Base-by-base conservation (phyloP, 2,888 invertebrate species). In the Oeneis ivallda region DNA sequence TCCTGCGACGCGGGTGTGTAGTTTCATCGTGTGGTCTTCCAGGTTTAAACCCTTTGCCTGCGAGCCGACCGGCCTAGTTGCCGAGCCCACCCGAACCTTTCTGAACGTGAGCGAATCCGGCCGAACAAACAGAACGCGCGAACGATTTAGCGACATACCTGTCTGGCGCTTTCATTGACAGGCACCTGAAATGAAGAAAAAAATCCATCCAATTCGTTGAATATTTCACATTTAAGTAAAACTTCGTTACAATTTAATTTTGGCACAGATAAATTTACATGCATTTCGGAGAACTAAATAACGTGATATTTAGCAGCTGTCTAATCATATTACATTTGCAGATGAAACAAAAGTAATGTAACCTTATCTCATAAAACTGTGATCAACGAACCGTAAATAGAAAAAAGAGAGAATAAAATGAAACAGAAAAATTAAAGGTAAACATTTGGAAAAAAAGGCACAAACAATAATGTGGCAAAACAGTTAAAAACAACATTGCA, bases 161-260 rank as follows among this genome's bases (percentile, higher is more conserved):
- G 93, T 94, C 94, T 92, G 94, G 94, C 93, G 94, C 94, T 93
- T 94, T 94, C 93, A 94, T 94, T 93, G 94, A 94, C 94, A 94
- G 94, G 93, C 94, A 94, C 94, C 94, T 94, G 94, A 92, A 94
- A 94, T 90, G 90, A 94, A 93, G 94, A 93, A 94, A 93, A 91
- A 93, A 93, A 92, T 90, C 92, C 88, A 92, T 92, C 93, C 92
- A 92, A 92, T 92, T 92, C 92, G 92, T 93, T 93, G 92, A 93
- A 93, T 92, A 92, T 84, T 92, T 92, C 87, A 90, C 92, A 85
- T 82, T 85, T 75, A 74, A 80, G 76, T 80, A 83, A 79, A 84
- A 83, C 84, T 79, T 83, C 65, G 74, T 72, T 70, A 73, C 72
- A 75, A 78, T 73, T 71, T 37, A 69, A 70, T 68, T 73, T 75